phyloP scores from a whole-genome alignment of 2,113 vertebrate genomes.

The Chinchilla lanigera region DNA sequence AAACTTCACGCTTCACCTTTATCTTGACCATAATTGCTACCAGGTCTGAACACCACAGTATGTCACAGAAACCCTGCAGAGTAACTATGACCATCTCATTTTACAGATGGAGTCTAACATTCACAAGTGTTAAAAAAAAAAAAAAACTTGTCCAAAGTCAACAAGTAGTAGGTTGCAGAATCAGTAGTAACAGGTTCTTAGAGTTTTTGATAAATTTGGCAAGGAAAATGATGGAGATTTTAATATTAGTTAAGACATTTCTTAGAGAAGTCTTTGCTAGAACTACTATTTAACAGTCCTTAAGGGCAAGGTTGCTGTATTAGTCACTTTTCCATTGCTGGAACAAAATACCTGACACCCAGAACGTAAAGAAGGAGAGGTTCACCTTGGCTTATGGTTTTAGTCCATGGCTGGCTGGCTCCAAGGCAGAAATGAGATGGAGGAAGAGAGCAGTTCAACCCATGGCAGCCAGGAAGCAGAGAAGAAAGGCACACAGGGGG shows the following conservation, averaged over 20 bases:
- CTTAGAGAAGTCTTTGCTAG: background rate
- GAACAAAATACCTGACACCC: background rate
- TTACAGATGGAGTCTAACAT: background rate
- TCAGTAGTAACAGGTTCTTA: background rate
- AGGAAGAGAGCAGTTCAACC: background rate
- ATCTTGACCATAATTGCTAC: background rate
- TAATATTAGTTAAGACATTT: background rate
- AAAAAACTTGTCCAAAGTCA: background rate
- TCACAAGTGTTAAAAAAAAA: background rate
- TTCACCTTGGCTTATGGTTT: background rate
- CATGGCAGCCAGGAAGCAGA: background rate
- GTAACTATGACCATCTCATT: background rate
- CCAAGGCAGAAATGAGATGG: background rate
- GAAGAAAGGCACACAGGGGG: background rate
- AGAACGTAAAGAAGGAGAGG: background rate
- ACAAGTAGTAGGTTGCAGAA: background rate
- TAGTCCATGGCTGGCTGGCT: no score
- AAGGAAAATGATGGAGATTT: constrained; percentile 6
- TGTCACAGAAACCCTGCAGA: background rate
- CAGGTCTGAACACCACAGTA: background rate
- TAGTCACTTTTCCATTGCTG: background rate
- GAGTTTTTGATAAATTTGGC: background rate
- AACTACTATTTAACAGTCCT: background rate
- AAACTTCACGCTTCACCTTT: background rate
- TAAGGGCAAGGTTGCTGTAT: background rate